Evolutionary conservation across 2,797 vertebrate species (phyloP), one percentile per base, ranked within the genome.

Genomic region (Brotula barbata): DNA sequence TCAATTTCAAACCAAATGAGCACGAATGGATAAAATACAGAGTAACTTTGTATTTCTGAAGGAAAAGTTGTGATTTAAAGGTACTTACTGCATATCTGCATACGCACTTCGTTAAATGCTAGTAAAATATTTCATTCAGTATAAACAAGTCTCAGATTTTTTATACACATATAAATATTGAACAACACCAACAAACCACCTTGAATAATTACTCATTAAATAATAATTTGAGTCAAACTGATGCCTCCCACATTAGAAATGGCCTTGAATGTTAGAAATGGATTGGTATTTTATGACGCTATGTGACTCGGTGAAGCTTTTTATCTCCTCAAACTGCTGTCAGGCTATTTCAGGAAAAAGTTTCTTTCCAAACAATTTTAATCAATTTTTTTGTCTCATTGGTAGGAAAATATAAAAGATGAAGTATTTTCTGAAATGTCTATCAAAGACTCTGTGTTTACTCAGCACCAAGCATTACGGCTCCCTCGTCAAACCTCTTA

Each of bases 301-400:
- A 51, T 69, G 61, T 78, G 77, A 71, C 71, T 75, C 45, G 33
- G 56, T 56, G 50, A 79, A 44, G 28, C 72, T 76, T 76, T 75
- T 79, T 70, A 70, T 76, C 79, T 80, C 58, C 81, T 88, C 71
- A 14, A 48, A 64, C 51, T 71, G 80, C 76, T 84, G 84, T 81
- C 84, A 80, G 75, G 58, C 67, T 48, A 65, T 76, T 85, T 86
- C 71, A 78, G 72, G 50, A 73, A 74, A 71, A 73, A 68, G 52
- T 81, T 82, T 81, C 50, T 10, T n/a, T 64, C 28, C 74, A 65
- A 69, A 71, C 79, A 64, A 79, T 51, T 64, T 64, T 69, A 72
- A 55, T 60, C 80, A 84, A 85, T 77, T 57, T 67, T 68, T 72
- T 63, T 65, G 42, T 56, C 43, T 44, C 39, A 2, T 56, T 34